A percentile compares a stretch with the other conserved stretches of the same genome.
phyloP scores from a whole-genome alignment of 2,797 vertebrate species.

The Xiphorhynchus erythropygius region DNA sequence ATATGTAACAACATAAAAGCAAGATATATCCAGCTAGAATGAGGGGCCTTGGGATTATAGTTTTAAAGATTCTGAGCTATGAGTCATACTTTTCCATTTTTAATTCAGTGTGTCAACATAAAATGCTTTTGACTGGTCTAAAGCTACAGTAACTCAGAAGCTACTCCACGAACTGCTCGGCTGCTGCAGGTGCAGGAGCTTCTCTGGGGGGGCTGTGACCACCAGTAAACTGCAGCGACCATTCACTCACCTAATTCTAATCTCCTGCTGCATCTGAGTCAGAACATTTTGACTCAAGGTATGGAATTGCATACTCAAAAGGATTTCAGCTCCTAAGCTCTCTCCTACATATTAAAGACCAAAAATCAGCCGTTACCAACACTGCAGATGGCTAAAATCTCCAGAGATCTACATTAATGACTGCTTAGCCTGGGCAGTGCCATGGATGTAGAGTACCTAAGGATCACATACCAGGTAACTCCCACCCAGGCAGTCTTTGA shows the following conservation, averaged over 20 bases:
- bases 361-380: not conserved
- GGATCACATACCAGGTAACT: not conserved
- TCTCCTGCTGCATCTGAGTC: not conserved
- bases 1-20: not conserved
- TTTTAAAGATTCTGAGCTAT: not conserved
- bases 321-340: not conserved
- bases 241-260: not conserved
- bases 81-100: not conserved
- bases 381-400: not conserved
- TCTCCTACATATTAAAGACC: not conserved
- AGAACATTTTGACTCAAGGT: not conserved
- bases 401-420: not conserved
- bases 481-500: not conserved
- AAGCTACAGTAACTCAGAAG: not conserved
- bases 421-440: not conserved
- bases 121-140: not conserved
- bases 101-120: not conserved
- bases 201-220: not conserved
- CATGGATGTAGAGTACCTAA: not conserved
- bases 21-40: not conserved
- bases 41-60: not conserved
- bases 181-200: not conserved
- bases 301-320: not conserved
- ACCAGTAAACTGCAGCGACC: not conserved
- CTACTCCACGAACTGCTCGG: not conserved